These are phyloP conservation scores for Pyrgus malvae DNA, from an alignment of 2,888 invertebrate species.

Conservation along the genomic window DNA sequence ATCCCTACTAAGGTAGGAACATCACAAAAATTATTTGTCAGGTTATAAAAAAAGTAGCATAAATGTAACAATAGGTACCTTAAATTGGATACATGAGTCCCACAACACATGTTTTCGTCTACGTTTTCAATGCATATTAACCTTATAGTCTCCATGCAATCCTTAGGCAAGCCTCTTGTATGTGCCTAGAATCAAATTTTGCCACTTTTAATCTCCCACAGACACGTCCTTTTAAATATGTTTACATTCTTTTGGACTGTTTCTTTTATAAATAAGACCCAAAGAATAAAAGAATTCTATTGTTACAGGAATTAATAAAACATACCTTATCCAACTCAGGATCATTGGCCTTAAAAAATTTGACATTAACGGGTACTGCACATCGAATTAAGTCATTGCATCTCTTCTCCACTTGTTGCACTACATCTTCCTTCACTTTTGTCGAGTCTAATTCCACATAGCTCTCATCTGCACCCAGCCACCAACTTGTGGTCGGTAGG, in stretches of 20 bases:
- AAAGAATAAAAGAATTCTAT: too few relatives aligned
- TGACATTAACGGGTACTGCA: constrained; percentile 83
- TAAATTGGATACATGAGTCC: constrained; percentile 91
- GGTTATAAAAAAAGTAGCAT: too few relatives aligned
- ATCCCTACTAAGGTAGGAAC: too few relatives aligned
- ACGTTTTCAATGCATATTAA: constrained; percentile 89
- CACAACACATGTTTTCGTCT: constrained; percentile 93
- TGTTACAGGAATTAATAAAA: too few relatives aligned
- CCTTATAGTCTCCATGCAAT: constrained; percentile 88
- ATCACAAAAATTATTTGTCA: too few relatives aligned
- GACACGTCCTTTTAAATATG: too few relatives aligned
- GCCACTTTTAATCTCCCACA: not conserved
- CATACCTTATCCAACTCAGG: constrained; percentile 78
- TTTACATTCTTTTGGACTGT: too few relatives aligned
- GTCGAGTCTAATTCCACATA: constrained; percentile 86
- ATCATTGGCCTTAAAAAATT: constrained; percentile 83
- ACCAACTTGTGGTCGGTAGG: constrained; percentile 90
- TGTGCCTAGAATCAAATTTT: constrained; percentile 79
- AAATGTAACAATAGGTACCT: constrained; percentile 62
- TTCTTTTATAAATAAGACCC: too few relatives aligned
- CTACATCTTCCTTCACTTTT: constrained; percentile 73
- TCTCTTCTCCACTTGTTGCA: constrained; percentile 80
- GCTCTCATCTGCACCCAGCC: constrained; percentile 88
- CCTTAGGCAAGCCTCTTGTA: constrained; percentile 89
- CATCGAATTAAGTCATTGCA: constrained; percentile 87